These are phyloP conservation scores for Radopholus similis DNA, from an alignment of 1,140 invertebrate species.

Conservation along the genomic window DNA sequence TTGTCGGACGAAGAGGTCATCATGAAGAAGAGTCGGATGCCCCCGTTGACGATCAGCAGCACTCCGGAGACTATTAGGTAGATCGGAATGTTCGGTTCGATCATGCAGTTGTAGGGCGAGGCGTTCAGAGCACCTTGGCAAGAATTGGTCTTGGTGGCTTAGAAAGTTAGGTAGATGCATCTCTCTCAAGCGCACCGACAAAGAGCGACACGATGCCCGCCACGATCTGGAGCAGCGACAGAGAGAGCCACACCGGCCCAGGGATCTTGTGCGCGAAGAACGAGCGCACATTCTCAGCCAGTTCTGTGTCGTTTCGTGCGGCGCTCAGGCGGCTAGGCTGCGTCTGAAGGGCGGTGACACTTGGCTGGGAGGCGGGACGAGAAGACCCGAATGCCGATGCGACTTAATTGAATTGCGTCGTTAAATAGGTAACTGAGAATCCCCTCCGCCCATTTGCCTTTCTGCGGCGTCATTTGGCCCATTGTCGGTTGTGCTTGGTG, in stretches of 20 bases:
- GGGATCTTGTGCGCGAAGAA: constrained; percentile 21
- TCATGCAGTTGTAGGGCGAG: constrained; percentile 20
- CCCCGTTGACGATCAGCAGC: constrained; percentile 26
- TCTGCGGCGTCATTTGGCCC: too few relatives aligned
- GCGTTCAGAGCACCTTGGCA: constrained; percentile 33
- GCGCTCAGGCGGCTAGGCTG: background rate
- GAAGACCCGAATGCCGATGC: background rate
- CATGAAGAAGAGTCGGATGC: constrained; percentile 14
- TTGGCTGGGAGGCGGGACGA: background rate
- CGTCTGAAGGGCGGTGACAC: background rate
- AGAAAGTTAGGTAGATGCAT: background rate
- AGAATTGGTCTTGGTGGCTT: background rate
- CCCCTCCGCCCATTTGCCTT: too few relatives aligned
- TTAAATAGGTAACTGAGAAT: too few relatives aligned
- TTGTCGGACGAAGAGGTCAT: background rate
- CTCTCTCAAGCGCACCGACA: constrained; percentile 19
- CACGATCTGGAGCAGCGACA: constrained; percentile 23
- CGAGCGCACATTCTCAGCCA: constrained; percentile 1
- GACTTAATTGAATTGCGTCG: too few relatives aligned
- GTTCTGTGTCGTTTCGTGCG: background rate
- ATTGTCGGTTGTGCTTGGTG: background rate
- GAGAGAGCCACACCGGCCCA: constrained; percentile 4
- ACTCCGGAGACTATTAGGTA: constrained; percentile 30
- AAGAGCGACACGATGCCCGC: constrained; percentile 18
- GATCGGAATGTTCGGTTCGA: constrained; percentile 34